Evolutionary conservation across 1,140 invertebrate genomes (phyloP).

Genomic region (Meloidogyne chitwoodi): DNA sequence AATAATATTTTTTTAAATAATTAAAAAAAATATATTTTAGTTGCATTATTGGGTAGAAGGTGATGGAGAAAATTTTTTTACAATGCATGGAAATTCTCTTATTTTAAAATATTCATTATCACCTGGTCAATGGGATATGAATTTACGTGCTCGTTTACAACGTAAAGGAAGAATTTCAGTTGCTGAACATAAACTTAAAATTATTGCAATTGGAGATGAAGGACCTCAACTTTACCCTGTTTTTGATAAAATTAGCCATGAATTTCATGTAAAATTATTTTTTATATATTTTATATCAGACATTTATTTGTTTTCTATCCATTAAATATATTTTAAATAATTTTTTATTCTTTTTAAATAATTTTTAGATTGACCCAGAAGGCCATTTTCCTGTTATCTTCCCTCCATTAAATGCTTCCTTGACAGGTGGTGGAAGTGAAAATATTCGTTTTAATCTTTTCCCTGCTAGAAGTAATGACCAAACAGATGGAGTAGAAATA

Average conservation of each 20-base stretch:
- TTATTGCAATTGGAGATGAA: slow-evolving; percentile 50
- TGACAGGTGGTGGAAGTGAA: slow-evolving; percentile 12
- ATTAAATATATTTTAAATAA: neutral
- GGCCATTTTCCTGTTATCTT: slow-evolving; percentile 11
- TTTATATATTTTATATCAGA: neutral
- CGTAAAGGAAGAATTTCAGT: neutral
- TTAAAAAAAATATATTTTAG: neutral
- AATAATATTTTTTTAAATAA: neutral
- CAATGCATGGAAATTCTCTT: slow-evolving; percentile 39
- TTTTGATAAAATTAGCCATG: slow-evolving; percentile 50
- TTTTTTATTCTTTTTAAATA: neutral
- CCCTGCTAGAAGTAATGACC: slow-evolving; percentile 15
- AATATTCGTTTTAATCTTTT: slow-evolving; percentile 33
- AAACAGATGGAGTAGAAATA: slow-evolving; percentile 31
- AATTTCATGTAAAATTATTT: slow-evolving; percentile 38
- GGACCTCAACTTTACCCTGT: slow-evolving; percentile 56
- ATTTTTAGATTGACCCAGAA: slow-evolving; percentile 29
- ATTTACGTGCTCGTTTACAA: slow-evolving; percentile 21
- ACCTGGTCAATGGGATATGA: slow-evolving; percentile 33
- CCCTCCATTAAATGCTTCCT: slow-evolving; percentile 14
- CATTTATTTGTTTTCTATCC: neutral
- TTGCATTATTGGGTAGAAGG: neutral
- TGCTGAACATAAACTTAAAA: slow-evolving; percentile 22
- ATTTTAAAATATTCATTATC: slow-evolving; percentile 17
- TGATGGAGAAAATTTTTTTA: slow-evolving; percentile 22